Conservation (phyloP, 2,113 vertebrate species). For the Mionectes macconnelli region DNA sequence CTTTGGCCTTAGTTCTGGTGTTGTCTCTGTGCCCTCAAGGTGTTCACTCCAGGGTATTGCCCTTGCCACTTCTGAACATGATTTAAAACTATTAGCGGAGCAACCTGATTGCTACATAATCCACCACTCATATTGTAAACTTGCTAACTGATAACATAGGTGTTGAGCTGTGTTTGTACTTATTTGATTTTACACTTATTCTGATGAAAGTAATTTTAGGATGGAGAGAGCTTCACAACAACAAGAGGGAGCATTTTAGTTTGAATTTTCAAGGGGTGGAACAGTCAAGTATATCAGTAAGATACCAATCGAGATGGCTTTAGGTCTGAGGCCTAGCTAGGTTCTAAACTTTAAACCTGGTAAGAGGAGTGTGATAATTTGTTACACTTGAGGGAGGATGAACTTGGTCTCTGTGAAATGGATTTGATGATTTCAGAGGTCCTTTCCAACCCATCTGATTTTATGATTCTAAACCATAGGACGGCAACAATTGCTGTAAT, state of each 20-base stretch:
- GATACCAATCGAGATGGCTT: background rate
- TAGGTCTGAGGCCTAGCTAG: background rate
- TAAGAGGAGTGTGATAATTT: background rate
- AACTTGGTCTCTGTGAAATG: background rate
- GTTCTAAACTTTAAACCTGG: background rate
- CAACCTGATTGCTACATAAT: background rate
- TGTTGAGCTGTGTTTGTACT: background rate
- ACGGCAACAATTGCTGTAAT: background rate
- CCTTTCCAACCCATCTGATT: no score
- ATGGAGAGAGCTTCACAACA: background rate
- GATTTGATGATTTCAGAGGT: no score
- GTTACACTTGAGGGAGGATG: background rate
- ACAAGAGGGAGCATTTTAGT: background rate
- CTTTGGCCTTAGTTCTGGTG: background rate
- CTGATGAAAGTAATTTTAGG: background rate
- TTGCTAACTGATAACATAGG: rapidly evolving
- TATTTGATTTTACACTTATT: background rate
- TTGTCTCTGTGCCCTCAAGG: background rate
- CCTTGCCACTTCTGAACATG: background rate
- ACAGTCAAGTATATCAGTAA: background rate
- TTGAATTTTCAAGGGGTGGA: background rate
- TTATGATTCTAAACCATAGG: background rate
- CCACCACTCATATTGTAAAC: background rate
- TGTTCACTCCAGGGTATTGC: background rate
- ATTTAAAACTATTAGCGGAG: background rate